Evolutionary conservation across 2,888 invertebrate genomes (phyloP).

Genomic region (Phaedon cochleariae): DNA sequence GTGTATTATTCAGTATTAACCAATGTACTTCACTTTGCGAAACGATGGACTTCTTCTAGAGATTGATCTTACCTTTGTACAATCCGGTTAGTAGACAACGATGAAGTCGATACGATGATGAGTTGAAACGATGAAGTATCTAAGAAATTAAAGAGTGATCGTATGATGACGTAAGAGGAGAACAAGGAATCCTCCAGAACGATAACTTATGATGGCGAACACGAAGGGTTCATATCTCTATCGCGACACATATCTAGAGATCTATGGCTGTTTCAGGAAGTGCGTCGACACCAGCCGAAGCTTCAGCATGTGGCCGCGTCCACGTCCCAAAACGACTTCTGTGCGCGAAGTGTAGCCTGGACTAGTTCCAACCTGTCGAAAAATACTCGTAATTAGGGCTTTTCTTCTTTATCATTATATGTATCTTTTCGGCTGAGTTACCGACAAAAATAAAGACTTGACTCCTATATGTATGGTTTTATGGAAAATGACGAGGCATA

Average conservation of each 20-base stretch:
- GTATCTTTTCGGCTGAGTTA: no score
- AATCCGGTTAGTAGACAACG: constrained; percentile 1
- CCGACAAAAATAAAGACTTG: no score
- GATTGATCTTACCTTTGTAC: background rate
- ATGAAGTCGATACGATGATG: background rate
- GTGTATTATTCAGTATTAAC: no score
- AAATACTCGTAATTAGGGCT: constrained; percentile 7
- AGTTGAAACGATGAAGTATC: constrained; percentile 12
- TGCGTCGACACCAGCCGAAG: constrained; percentile 92
- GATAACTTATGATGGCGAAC: constrained; percentile 35
- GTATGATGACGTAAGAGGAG: background rate
- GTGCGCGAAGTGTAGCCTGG: constrained; percentile 22
- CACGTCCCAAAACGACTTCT: constrained; percentile 29
- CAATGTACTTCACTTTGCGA: no score
- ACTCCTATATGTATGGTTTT: no score
- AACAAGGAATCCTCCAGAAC: background rate
- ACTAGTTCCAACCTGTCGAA: constrained; percentile 33
- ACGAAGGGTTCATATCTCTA: constrained; percentile 74
- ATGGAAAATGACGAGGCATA: no score
- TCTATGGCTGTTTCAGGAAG: constrained; percentile 92
- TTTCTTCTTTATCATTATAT: no score
- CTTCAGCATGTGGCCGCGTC: constrained; percentile 78
- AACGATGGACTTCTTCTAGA: no score
- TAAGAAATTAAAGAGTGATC: constrained; percentile 7
- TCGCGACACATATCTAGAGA: constrained; percentile 74